Base-by-base conservation (phyloP, 1,140 invertebrate species). In the Galleria mellonella region DNA sequence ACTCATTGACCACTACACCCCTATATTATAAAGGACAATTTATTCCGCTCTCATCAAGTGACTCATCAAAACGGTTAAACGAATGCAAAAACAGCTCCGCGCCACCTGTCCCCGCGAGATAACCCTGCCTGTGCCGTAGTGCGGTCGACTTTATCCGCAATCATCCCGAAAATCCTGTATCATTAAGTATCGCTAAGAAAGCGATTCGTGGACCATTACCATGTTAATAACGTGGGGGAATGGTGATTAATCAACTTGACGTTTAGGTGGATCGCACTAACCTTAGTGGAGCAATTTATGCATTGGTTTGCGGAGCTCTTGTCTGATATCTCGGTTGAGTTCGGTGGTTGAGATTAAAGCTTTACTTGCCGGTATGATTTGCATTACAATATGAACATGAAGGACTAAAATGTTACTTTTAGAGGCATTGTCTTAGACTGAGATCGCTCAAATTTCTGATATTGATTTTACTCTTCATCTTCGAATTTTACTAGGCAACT, bases 131-230 rank as follows among this genome's bases (percentile, higher is more conserved):
- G 35, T 28, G 40, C 12, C 39, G 43, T 35, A 23, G 17, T 6
- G 17, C 6, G 17, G 17, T 23, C 17, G 17, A 23, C 17, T 23
- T 23, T 23, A 70, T 73, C 68, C 70, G 59, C 72, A 78, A 76
- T 83, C 79, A 81, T 75, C 62, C 81, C 71, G 51, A 74, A 84
- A 84, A 83, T 81, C 78, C 76, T 55, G 60, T 64, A 79, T 75
- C 78, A 85, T 83, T 85, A 85, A 85, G 78, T 82, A 77, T 77
- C 66, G 81, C 76, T 83, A 84, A 83, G 81, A 84, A 83, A 84
- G 71, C 76, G 74, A 77, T 83, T 73, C 74, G 70, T 66, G 67
- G 65, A 66, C 70, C 76, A 83, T 83, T 83, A 77, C 81, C 76
- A 84, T 83, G 78, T 83, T 84, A 83, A 84, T 84, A 83, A 81